These are phyloP conservation scores for Notechis scutatus DNA, from an alignment of 2,113 vertebrate genomes.

Conservation along the genomic window DNA sequence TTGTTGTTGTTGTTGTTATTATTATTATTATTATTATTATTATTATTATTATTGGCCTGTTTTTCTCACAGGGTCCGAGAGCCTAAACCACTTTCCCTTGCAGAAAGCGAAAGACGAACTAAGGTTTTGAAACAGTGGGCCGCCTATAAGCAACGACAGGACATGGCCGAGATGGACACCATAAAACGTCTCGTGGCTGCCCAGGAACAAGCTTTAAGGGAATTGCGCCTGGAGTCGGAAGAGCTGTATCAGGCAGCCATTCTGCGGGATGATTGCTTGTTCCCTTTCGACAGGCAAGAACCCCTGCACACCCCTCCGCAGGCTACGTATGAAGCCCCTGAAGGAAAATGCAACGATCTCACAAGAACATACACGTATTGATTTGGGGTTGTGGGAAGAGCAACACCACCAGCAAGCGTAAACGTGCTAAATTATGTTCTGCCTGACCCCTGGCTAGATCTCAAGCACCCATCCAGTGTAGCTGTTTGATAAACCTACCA, in stretches of 20 bases:
- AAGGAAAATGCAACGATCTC: slow-evolving; percentile 84
- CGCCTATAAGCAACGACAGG: slow-evolving; percentile 79
- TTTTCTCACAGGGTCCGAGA: slow-evolving; percentile 70
- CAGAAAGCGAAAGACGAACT: slow-evolving; percentile 82
- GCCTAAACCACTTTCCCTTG: slow-evolving; percentile 63
- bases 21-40: not conserved
- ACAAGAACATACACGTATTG: slow-evolving; percentile 86
- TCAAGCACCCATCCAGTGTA: not conserved
- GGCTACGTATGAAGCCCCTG: slow-evolving; percentile 79
- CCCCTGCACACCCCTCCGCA: slow-evolving; percentile 79
- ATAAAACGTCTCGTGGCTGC: slow-evolving; percentile 73
- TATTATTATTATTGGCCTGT: not conserved
- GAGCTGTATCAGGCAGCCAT: slow-evolving; percentile 83
- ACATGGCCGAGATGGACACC: slow-evolving; percentile 72
- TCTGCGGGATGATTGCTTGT: slow-evolving; percentile 71
- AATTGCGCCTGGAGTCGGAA: slow-evolving; percentile 80
- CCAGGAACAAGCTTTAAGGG: slow-evolving; percentile 82
- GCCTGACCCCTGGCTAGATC: not conserved
- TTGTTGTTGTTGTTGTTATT: too few relatives aligned
- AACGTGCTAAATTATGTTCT: not conserved
- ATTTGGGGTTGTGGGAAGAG: not conserved
- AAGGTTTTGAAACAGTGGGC: slow-evolving; percentile 86
- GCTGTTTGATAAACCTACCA: not conserved
- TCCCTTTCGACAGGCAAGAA: slow-evolving; percentile 83
- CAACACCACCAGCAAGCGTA: not conserved